These are phyloP conservation scores for Brachirus orientalis DNA, from an alignment of 2,113 vertebrate genomes.

Conservation along the genomic window DNA sequence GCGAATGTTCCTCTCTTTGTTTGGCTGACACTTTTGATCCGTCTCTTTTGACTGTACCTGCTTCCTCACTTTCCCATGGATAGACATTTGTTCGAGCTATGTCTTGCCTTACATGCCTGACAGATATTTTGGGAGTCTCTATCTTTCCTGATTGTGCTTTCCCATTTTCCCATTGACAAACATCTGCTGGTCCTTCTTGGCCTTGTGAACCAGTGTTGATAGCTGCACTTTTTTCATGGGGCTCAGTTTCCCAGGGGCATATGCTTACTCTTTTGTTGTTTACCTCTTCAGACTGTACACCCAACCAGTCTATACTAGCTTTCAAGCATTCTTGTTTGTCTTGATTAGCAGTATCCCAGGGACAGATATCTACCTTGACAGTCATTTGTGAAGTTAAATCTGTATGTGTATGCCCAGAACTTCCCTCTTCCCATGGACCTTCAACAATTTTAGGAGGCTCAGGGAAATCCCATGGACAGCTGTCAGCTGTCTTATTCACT, in stretches of 20 bases:
- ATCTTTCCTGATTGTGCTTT: conserved; percentile 9
- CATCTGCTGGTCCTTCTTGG: conserved; percentile 3
- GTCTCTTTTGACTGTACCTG: conserved; percentile 20
- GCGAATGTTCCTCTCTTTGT: no score
- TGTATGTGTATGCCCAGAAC: conserved; percentile 38
- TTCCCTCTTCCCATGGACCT: conserved; percentile 60
- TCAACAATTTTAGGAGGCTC: conserved; percentile 37
- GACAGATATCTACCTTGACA: conserved; percentile 66
- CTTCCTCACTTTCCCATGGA: conserved; percentile 50
- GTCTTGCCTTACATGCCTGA: no score
- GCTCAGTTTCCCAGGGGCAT: conserved; percentile 60
- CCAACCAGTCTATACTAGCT: not conserved
- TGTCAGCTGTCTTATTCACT: conserved; percentile 44
- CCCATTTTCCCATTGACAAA: conserved; percentile 74
- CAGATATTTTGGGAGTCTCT: no score
- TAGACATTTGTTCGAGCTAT: conserved; percentile 23
- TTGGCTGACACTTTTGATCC: conserved; percentile 8
- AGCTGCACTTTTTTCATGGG: conserved; percentile 8
- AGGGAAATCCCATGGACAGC: conserved; percentile 71
- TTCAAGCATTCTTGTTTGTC: conserved; percentile 38
- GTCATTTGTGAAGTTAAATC: conserved; percentile 50
- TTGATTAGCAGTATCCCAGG: conserved; percentile 55
- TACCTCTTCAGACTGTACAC: conserved; percentile 2
- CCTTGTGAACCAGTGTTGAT: conserved; percentile 10
- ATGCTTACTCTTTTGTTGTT: conserved; percentile 36